Base-by-base conservation (phyloP, 2,888 invertebrate species). In the Drosophila neonasuta region DNA sequence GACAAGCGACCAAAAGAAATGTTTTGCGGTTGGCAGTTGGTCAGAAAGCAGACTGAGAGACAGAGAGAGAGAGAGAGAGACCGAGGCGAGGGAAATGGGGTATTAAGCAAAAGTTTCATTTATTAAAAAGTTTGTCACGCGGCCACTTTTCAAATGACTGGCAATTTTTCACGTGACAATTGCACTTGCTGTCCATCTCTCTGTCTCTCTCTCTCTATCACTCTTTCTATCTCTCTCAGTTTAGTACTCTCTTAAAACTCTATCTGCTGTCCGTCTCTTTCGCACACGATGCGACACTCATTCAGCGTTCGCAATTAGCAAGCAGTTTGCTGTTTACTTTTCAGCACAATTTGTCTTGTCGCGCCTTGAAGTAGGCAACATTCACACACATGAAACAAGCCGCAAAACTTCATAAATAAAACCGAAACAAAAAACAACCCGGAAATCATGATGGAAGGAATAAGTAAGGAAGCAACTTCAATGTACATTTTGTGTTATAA, bases 111-210 rank as follows among this genome's bases (percentile, higher is more conserved):
- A 82, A 82, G 85, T 82, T 82, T 84, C 81, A 84, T 82, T 82
- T 82, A 82, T 82, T 82, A 82, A 82, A 82, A 82, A 82, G 68
- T 82, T 82, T 81, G 85, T 79, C 77, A 82, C 81, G 85, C 79
- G 54, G 67, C 66, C 66, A 83, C 73, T 78, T 81, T 81, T 82
- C 72, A 84, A 82, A 82, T 84, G 81, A 81, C 85, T 84, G 67
- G 81, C 85, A 81, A 82, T 82, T 81, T 84, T 82, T 82, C 81
- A 84, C 81, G 81, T 84, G 81, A 70, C 85, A 82, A 84, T 80
- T 83, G 67, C 79, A 57, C 48, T 54, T 52, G 34, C 51, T 32
- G 11, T 1, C 41, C 41, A 1, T 1, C 9, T 32, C 20, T 49
- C 34, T 34, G 3, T n/a, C 5, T 17, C n/a, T 34, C 3, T 49